Conservation (phyloP, 2,113 vertebrate species). For the Scophthalmus maximus region DNA sequence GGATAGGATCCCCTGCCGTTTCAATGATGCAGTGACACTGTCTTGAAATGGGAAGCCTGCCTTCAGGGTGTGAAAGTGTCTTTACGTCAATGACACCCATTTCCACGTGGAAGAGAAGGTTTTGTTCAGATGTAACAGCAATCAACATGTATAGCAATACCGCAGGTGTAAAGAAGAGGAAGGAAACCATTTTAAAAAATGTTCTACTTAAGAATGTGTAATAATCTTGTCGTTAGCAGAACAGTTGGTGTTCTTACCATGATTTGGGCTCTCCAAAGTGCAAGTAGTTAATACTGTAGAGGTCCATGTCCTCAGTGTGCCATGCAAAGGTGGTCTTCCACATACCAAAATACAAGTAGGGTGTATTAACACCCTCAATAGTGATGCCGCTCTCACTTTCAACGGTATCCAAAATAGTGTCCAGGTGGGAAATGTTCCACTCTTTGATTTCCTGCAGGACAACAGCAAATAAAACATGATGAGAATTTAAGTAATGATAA, state of each 20-base stretch:
- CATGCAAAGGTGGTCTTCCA: slow-evolving; percentile 99
- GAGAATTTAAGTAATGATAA: background rate
- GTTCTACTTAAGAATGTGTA: background rate
- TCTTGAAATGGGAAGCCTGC: background rate
- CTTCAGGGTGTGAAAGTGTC: background rate
- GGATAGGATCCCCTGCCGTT: background rate
- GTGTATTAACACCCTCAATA: slow-evolving; percentile 97
- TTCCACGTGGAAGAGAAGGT: background rate
- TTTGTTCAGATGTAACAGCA: background rate
- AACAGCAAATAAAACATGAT: slow-evolving; percentile 7
- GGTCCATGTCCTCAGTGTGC: slow-evolving; percentile 99
- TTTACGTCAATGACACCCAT: slow-evolving; percentile 1
- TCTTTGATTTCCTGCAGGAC: slow-evolving; percentile 84
- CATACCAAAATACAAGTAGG: slow-evolving; percentile 98
- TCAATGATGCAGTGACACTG: background rate
- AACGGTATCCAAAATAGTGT: slow-evolving; percentile 94
- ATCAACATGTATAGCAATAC: background rate
- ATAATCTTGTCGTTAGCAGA: background rate
- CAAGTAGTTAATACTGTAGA: slow-evolving; percentile 98
- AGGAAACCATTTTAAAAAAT: background rate
- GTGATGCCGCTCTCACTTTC: slow-evolving; percentile 95
- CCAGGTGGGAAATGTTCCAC: slow-evolving; percentile 93
- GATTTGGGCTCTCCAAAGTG: slow-evolving; percentile 98
- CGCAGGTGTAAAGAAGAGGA: background rate
- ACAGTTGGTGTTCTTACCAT: slow-evolving; percentile 84